Conservation (phyloP, 2,888 invertebrate genomes). For the Synanthedon formicaeformis region DNA sequence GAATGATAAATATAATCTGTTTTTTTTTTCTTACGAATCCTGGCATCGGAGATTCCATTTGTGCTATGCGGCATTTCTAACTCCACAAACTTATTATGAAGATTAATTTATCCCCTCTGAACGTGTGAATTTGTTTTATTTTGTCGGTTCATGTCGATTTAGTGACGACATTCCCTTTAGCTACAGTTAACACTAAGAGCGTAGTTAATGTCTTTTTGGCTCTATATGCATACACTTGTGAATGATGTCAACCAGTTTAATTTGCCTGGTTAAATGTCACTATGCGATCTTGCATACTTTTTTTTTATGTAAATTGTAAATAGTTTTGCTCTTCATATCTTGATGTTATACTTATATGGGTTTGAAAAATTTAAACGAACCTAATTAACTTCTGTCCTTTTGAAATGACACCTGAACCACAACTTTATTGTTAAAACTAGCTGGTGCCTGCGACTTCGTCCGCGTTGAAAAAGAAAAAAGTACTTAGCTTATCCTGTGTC, state of each 20-base stretch:
- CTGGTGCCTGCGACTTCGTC: no score
- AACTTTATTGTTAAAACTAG: no score
- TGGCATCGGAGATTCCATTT: conserved; percentile 31
- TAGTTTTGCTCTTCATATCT: no score
- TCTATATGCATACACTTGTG: conserved; percentile 18
- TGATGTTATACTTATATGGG: no score
- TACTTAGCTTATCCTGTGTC: no score
- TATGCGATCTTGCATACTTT: conserved; percentile 3
- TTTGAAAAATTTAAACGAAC: no score
- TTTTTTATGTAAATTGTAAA: no score
- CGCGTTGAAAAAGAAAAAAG: no score
- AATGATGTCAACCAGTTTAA: conserved; percentile 23
- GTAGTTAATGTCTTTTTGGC: conserved; percentile 21
- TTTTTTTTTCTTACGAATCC: conserved; percentile 30
- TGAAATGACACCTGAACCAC: no score
- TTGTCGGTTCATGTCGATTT: conserved; percentile 16
- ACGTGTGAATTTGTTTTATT: conserved; percentile 12
- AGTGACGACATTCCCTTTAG: conserved; percentile 14
- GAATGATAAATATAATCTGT: conserved; percentile 23
- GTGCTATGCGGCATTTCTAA: conserved; percentile 31
- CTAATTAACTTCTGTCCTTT: no score
- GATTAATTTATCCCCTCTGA: conserved; percentile 16
- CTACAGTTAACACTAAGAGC: conserved; percentile 1
- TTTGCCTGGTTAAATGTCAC: conserved; percentile 20
- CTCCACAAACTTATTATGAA: conserved; percentile 29